Conservation (phyloP, 2,888 invertebrate genomes). For the Spilarctia lutea region DNA sequence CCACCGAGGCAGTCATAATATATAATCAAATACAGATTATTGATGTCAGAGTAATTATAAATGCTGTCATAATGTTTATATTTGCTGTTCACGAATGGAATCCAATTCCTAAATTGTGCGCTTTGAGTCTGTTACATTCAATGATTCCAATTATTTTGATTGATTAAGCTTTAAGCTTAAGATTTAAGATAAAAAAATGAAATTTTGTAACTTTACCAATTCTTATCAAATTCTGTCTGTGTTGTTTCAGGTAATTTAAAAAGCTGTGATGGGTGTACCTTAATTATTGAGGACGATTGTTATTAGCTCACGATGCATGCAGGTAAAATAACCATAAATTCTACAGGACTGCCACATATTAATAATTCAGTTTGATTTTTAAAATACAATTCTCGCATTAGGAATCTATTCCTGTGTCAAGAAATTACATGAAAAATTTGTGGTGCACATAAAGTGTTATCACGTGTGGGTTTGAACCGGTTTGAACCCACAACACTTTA, state of each 20-base stretch:
- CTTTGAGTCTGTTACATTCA: background rate
- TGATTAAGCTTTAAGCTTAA: background rate
- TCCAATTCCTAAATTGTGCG: background rate
- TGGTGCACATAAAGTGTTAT: too few species aligned
- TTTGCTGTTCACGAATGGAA: background rate
- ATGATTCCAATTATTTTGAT: background rate
- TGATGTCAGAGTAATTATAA: too few species aligned
- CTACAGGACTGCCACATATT: background rate
- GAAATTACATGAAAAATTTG: too few species aligned
- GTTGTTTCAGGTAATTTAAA: background rate
- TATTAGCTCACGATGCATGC: background rate
- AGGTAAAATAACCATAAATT: background rate
- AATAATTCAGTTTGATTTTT: too few species aligned
- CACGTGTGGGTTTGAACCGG: too few species aligned
- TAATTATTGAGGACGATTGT: background rate
- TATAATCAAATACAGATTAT: too few species aligned
- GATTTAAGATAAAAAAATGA: too few species aligned
- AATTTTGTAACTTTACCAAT: too few species aligned
- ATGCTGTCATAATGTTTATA: background rate
- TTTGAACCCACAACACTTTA: too few species aligned
- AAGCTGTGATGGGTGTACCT: background rate
- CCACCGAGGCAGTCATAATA: too few species aligned
- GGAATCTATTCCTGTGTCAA: too few species aligned
- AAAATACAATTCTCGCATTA: too few species aligned
- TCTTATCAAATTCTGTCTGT: background rate